Evolutionary conservation across 1,140 invertebrate species (phyloP), one percentile per base, ranked within the genome.

Genomic region (Stenopsyche tienmushanensis): DNA sequence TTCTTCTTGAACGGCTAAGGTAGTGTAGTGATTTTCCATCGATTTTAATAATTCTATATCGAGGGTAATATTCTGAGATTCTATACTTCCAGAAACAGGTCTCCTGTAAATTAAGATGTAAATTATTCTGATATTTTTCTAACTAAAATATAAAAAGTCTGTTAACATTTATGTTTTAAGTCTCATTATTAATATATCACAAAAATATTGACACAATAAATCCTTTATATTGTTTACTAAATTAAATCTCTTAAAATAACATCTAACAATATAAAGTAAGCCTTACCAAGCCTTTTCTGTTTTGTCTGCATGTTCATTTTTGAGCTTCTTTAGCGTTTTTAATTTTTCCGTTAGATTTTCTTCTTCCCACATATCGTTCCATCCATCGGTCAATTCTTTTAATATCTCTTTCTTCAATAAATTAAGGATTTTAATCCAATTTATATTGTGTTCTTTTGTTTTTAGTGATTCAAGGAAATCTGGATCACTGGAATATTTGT

Each of bases 381-480:
- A 54, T 72, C 79, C 77, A 62, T 79, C 74, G 9, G 76, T 66
- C 73, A 80, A 77, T 53, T 77, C 75, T 70, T 75, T 71, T 13
- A 75, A 69, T 42, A 80, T 78, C 25, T 73, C 71, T 71, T 78
- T 74, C 72, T 78, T 80, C 26, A 80, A 70, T 54, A 74, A 77
- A 57, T 78, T 76, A 53, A 78, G 77, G 72, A 79, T 76, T 41
- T 74, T 77, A 15, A 75, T 72, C 79, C 79, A 81, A 74, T 79
- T 79, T 2, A 81, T 71, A 67, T 75, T 70, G 13, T 41, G 70
- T 77, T 78, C 41, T 73, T 72, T 69, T 17, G 41, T 55, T 17
- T 55, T 52, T 20, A 64, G 50, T 5, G 53, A 53, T 1, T 49
- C 29, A 1, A 53, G 45, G 34, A 69, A 65, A 15, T 60, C 41